These are phyloP conservation scores for Digitonthophagus gazella DNA, from an alignment of 2,888 invertebrate species.

Conservation along the genomic window DNA sequence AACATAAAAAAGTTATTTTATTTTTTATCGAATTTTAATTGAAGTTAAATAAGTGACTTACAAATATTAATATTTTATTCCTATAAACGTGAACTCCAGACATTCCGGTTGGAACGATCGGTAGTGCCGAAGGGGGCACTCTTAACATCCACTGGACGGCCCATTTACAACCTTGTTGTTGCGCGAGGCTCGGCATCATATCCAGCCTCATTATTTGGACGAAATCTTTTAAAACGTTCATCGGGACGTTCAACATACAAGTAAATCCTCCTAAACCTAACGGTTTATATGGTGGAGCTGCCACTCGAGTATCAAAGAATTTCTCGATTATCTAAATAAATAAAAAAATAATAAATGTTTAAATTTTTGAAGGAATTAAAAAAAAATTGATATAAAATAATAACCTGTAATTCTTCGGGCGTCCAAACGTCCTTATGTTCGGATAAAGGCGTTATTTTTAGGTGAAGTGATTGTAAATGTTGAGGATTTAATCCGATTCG, in stretches of 20 bases:
- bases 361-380: too few relatives aligned
- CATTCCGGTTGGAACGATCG: slow-evolving; percentile 87
- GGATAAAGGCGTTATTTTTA: slow-evolving; percentile 75
- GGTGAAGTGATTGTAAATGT: slow-evolving; percentile 86
- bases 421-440: slow-evolving; percentile 87
- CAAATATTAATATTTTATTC: slow-evolving; percentile 89
- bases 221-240: slow-evolving; percentile 86
- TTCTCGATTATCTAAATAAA: slow-evolving; percentile 89
- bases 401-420: slow-evolving; percentile 78
- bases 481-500: slow-evolving; percentile 83
- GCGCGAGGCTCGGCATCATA: slow-evolving; percentile 59
- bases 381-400: not conserved
- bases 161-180: slow-evolving; percentile 75
- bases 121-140: slow-evolving; percentile 83
- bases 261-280: slow-evolving; percentile 85
- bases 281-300: slow-evolving; percentile 87
- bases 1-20: slow-evolving; percentile 32
- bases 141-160: slow-evolving; percentile 88
- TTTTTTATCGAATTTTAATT: slow-evolving; percentile 1
- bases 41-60: slow-evolving; percentile 54
- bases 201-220: slow-evolving; percentile 80
- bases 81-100: slow-evolving; percentile 82
- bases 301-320: slow-evolving; percentile 88
- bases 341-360: slow-evolving; percentile 47
- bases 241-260: slow-evolving; percentile 79